These are phyloP conservation scores for Abrostola tripartita DNA, from an alignment of 2,888 invertebrate genomes.

Conservation along the genomic window DNA sequence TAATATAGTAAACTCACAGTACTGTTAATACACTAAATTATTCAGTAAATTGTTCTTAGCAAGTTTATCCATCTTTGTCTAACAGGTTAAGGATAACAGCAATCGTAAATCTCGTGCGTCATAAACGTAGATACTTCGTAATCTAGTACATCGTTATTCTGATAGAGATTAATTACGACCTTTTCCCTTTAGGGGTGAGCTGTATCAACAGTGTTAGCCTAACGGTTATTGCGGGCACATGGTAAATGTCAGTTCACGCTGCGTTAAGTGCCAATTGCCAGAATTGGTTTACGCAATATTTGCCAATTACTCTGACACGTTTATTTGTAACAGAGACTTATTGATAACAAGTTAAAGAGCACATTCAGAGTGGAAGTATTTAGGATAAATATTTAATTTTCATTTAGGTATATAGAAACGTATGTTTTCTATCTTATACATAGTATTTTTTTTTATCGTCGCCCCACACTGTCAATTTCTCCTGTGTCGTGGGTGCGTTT, in stretches of 20 bases:
- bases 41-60: slow-evolving; percentile 11
- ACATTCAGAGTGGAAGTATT: too few species aligned
- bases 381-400: too few species aligned
- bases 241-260: not conserved
- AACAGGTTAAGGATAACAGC: slow-evolving; percentile 52
- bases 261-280: not conserved
- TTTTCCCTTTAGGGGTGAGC: slow-evolving; percentile 15
- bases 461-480: too few species aligned
- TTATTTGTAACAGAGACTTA: too few species aligned
- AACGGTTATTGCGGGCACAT: not conserved
- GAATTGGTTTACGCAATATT: not conserved
- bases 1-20: not conserved
- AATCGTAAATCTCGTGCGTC: slow-evolving; percentile 28
- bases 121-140: slow-evolving; percentile 19
- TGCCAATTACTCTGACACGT: not conserved
- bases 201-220: not conserved
- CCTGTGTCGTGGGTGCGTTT: too few species aligned
- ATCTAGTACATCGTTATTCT: slow-evolving; percentile 35
- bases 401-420: too few species aligned
- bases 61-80: slow-evolving; percentile 25
- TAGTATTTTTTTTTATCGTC: too few species aligned
- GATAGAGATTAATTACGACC: slow-evolving; percentile 30
- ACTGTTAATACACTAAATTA: slow-evolving; percentile 1
- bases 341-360: too few species aligned
- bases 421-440: too few species aligned